These are phyloP conservation scores for Plutella xylostella DNA, from an alignment of 2,888 invertebrate species.

Conservation along the genomic window DNA sequence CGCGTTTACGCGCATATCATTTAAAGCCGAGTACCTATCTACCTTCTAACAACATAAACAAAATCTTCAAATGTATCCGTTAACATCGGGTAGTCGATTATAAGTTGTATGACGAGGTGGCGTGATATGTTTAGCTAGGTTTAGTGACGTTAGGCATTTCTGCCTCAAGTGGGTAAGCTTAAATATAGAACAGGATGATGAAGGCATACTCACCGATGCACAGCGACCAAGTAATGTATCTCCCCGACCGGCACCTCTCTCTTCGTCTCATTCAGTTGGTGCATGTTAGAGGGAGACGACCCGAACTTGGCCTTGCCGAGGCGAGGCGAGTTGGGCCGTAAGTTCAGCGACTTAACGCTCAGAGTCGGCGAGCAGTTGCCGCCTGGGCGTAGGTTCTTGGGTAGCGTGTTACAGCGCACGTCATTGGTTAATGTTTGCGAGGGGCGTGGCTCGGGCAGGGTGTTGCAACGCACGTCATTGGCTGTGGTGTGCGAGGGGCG, in stretches of 20 bases:
- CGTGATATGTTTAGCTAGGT: too few relatives aligned
- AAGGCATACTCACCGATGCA: conserved; percentile 69
- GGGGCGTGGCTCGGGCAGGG: conserved; percentile 22
- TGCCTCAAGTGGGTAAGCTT: too few relatives aligned
- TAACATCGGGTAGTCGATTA: too few relatives aligned
- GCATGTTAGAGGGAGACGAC: conserved; percentile 41
- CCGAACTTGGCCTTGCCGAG: conserved; percentile 32
- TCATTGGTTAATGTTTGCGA: conserved; percentile 13
- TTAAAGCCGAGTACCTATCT: too few relatives aligned
- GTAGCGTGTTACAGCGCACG: conserved; percentile 27
- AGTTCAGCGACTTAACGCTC: conserved; percentile 32
- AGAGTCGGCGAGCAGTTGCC: conserved; percentile 32
- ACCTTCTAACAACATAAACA: too few relatives aligned
- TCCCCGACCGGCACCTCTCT: conserved; percentile 19
- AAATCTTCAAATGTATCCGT: too few relatives aligned
- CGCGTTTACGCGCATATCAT: too few relatives aligned
- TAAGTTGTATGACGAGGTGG: too few relatives aligned
- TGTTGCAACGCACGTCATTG: conserved; percentile 23
- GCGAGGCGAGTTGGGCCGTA: conserved; percentile 29
- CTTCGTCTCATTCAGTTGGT: conserved; percentile 25
- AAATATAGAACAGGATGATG: too few relatives aligned
- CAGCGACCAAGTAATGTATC: conserved; percentile 77
- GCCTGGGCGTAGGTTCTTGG: conserved; percentile 14
- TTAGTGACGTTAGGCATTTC: too few relatives aligned
- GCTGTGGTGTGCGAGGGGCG: conserved; percentile 8